Evolutionary conservation across 1,140 invertebrate genomes (phyloP).

Genomic region (Ephestia elutella): DNA sequence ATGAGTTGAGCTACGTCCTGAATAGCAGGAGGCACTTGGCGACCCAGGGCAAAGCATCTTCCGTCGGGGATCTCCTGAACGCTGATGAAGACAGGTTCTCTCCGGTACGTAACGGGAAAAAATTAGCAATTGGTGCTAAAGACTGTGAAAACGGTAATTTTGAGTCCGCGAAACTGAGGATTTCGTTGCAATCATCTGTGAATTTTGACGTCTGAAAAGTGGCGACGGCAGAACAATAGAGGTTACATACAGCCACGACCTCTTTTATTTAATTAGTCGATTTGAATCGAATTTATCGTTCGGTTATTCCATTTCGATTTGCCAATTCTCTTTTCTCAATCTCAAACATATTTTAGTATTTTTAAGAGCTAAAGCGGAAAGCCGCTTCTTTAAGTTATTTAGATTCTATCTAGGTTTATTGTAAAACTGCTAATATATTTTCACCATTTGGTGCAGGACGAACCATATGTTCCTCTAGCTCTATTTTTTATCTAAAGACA

Average conservation of each 20-base stretch:
- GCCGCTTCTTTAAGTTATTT: too few relatives aligned
- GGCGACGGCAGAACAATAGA: constrained; percentile 1
- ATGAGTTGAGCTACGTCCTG: constrained; percentile 68
- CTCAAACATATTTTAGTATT: too few relatives aligned
- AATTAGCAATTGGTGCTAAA: not conserved
- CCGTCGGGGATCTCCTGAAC: constrained; percentile 64
- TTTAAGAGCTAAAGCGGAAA: too few relatives aligned
- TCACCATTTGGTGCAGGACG: too few relatives aligned
- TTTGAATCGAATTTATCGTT: not conserved
- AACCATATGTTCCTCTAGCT: too few relatives aligned
- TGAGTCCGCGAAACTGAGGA: not conserved
- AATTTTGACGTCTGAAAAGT: constrained; percentile 9
- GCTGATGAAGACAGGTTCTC: constrained; percentile 59
- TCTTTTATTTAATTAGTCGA: constrained; percentile 8
- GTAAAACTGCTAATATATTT: too few relatives aligned
- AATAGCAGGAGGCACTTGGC: constrained; percentile 56
- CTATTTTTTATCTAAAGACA: too few relatives aligned
- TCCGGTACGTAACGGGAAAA: constrained; percentile 33
- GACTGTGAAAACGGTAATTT: not conserved
- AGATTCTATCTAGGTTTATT: too few relatives aligned
- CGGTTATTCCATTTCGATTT: too few relatives aligned
- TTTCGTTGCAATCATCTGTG: not conserved
- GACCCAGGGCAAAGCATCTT: constrained; percentile 59
- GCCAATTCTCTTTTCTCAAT: too few relatives aligned
- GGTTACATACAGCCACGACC: not conserved